Percentiles rank a stretch among this genome's conserved stretches.
These are phyloP conservation scores for Leptothorax acervorum DNA, from an alignment of 2,888 invertebrate genomes.

Conservation along the genomic window DNA sequence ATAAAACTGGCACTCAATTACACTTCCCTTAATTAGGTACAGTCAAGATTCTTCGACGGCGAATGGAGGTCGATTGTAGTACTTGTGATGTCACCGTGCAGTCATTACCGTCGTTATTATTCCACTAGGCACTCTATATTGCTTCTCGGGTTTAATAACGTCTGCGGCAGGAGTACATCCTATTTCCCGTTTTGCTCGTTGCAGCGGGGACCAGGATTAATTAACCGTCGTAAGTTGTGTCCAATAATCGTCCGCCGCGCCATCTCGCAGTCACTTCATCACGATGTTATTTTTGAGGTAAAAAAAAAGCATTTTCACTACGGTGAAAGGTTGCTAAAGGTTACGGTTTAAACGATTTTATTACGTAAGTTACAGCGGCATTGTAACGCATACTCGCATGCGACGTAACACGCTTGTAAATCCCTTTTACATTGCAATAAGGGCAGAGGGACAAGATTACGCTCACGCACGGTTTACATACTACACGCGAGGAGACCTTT, in stretches of 20 bases:
- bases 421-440: conserved; percentile 55
- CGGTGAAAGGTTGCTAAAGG: conserved; percentile 1
- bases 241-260: conserved; percentile 17
- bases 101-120: conserved; percentile 68
- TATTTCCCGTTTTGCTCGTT: conserved; percentile 53
- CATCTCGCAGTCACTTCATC: conserved; percentile 17
- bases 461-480: conserved; percentile 65
- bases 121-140: conserved; percentile 57
- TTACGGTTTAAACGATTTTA: conserved; percentile 16
- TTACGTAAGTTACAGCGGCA: conserved; percentile 20
- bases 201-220: conserved; percentile 65
- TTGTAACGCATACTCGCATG: conserved; percentile 18
- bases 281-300: conserved; percentile 38
- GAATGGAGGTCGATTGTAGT: conserved; percentile 58
- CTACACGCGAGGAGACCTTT: conserved; percentile 58
- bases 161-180: conserved; percentile 56
- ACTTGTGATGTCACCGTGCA: conserved; percentile 52
- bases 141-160: conserved; percentile 69
- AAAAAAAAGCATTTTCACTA: not conserved
- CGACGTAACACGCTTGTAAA: conserved; percentile 25
- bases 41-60: conserved; percentile 38
- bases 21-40: conserved; percentile 44
- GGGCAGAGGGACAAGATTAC: conserved; percentile 13
- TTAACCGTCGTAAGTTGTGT: conserved; percentile 60
- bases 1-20: conserved; percentile 59